A percentile compares a stretch with the other conserved stretches of the same genome.
These are phyloP conservation scores for Gymnocephalus cernua DNA, from an alignment of 2,113 vertebrate species.

Conservation along the genomic window DNA sequence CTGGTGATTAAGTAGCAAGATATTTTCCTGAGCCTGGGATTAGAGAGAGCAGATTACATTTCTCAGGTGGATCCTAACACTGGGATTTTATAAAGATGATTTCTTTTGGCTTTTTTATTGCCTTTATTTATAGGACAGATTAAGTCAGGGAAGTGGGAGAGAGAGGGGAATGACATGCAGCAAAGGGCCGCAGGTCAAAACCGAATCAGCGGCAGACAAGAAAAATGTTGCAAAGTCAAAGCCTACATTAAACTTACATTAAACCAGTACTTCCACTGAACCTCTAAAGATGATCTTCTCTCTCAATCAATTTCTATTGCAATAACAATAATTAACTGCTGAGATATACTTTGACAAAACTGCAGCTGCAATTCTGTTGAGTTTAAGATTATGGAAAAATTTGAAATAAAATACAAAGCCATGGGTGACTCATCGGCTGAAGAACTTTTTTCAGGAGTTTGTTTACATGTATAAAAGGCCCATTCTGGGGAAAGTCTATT, in stretches of 20 bases:
- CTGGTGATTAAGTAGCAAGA: not conserved
- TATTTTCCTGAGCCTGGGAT: constrained; percentile 3
- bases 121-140: too few relatives aligned
- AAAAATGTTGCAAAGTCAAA: constrained; percentile 11
- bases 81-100: not conserved
- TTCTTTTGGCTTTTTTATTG: too few relatives aligned
- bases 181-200: too few relatives aligned
- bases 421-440: constrained; percentile 9
- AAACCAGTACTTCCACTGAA: not conserved
- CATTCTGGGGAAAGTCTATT: constrained; percentile 7
- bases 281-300: not conserved
- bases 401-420: constrained; percentile 20
- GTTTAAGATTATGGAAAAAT: not conserved
- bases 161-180: too few relatives aligned
- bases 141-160: too few relatives aligned
- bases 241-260: not conserved
- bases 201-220: too few relatives aligned
- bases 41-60: not conserved
- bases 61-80: not conserved
- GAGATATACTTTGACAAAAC: not conserved
- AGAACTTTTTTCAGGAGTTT: constrained; percentile 24
- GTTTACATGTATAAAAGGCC: constrained; percentile 37
- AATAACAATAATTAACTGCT: not conserved
- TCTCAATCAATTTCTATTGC: not conserved
- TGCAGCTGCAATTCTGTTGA: constrained; percentile 8